phyloP scores from a whole-genome alignment of 2,888 invertebrate species.

The Drosophila subquinaria region DNA sequence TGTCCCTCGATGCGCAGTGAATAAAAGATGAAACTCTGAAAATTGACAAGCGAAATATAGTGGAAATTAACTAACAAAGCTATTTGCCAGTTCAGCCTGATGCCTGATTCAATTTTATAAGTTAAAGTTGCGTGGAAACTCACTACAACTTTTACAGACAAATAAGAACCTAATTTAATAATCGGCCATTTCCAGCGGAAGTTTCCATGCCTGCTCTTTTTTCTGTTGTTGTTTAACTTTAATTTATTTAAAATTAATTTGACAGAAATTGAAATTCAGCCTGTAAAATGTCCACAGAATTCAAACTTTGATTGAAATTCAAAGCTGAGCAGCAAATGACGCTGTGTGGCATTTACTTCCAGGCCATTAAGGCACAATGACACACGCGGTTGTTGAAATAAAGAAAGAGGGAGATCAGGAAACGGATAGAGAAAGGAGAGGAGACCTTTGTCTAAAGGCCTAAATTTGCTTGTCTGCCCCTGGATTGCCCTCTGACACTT shows the following conservation, averaged over 20 bases:
- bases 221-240: slow-evolving; percentile 33
- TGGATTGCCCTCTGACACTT: slow-evolving; percentile 50
- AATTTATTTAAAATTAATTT: slow-evolving; percentile 54
- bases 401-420: not conserved
- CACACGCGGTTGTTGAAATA: slow-evolving; percentile 35
- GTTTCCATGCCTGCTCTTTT: slow-evolving; percentile 21
- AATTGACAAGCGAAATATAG: slow-evolving; percentile 3
- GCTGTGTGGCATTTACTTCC: slow-evolving; percentile 52
- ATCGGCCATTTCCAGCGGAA: slow-evolving; percentile 28
- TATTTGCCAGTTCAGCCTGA: slow-evolving; percentile 1
- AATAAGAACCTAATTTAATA: slow-evolving; percentile 38
- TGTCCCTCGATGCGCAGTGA: not conserved
- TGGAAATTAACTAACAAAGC: slow-evolving; percentile 9
- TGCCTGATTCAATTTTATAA: not conserved
- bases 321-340: slow-evolving; percentile 33
- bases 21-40: not conserved
- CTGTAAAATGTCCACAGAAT: not conserved
- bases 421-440: no score
- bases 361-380: slow-evolving; percentile 58
- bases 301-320: slow-evolving; percentile 60
- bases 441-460: slow-evolving; percentile 56
- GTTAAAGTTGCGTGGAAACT: slow-evolving; percentile 13
- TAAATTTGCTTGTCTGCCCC: slow-evolving; percentile 45
- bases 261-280: slow-evolving; percentile 43
- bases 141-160: slow-evolving; percentile 23